Base-by-base conservation (phyloP, 1,140 invertebrate species). In the Drosophila hydei region DNA sequence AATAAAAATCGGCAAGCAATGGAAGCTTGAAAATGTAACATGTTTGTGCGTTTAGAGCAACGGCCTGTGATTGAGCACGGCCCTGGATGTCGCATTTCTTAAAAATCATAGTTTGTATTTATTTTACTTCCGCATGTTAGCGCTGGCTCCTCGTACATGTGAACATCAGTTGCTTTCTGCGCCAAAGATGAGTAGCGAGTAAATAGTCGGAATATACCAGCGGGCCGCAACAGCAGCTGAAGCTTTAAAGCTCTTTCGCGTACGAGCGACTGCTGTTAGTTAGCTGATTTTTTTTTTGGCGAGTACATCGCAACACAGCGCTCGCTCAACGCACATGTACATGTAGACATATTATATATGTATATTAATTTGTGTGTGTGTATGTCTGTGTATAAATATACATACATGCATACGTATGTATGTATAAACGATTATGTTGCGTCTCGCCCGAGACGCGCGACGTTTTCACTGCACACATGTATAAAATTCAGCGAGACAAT, bases 51-150 rank as follows among this genome's bases (percentile, higher is more conserved):
- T 4, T 8, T 27, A 27, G n/a, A 18, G 8, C 23, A 18, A 2
- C 25, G 14, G 23, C n/a, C 5, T 9, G 23, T 23, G 30, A 30
- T 30, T 51, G 16, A 30, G 12, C 18, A 3, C 14, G n/a, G 9
- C 8, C 3, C 11, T 48, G 9, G 12, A 7, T 54, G 11, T 3
- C 3, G 16, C 12, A 25, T 33, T 36, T 43, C 4, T 43, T 12
- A 23, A 43, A 52, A 21, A 0, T 58, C 11, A 11, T 38, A 23
- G 16, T 63, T 55, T 50, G 33, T 70, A 61, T 77, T 78, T 59
- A 42, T 72, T 84, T 84, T 73, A 73, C 79, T 84, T 84, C 80
- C 79, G 79, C 76, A 70, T 85, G 75, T 61, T 30, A 67, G 59
- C 55, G 58, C 56, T 56, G 50, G 23, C 50, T 36, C 19, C 43